These are phyloP conservation scores for Ispidina lecontei DNA, from an alignment of 2,797 vertebrate species.

Conservation along the genomic window DNA sequence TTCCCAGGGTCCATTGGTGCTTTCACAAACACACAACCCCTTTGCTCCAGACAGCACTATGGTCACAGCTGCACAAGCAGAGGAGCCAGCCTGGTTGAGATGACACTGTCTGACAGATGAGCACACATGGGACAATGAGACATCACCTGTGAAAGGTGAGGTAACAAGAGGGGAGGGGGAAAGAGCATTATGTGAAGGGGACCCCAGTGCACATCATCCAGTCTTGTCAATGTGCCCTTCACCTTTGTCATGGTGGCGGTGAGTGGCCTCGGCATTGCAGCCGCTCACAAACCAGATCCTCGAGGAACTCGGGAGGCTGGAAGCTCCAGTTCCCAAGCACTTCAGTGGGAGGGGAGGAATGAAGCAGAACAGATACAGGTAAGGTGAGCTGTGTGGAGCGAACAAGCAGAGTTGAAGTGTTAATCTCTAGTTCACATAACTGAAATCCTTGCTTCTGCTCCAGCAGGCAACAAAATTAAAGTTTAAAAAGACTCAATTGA, in stretches of 20 bases:
- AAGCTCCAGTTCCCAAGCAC: neutral
- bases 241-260: neutral
- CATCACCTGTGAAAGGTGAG: neutral
- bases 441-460: neutral
- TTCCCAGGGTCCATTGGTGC: neutral
- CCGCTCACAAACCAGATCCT: neutral
- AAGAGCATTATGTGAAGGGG: neutral
- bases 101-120: neutral
- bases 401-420: conserved; percentile 18
- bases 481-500: neutral
- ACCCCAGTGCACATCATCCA: neutral
- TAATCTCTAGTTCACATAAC: neutral
- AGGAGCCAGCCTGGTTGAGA: neutral
- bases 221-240: neutral
- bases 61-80: neutral
- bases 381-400: neutral
- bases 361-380: neutral
- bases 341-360: conserved; percentile 8
- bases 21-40: neutral
- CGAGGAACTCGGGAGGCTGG: neutral
- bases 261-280: rapidly evolving
- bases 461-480: neutral
- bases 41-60: neutral
- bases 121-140: neutral
- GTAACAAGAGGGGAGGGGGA: neutral